Evolutionary conservation across 1,140 invertebrate genomes (phyloP), one percentile per base, ranked within the genome.

Genomic region (Pantala flavescens): DNA sequence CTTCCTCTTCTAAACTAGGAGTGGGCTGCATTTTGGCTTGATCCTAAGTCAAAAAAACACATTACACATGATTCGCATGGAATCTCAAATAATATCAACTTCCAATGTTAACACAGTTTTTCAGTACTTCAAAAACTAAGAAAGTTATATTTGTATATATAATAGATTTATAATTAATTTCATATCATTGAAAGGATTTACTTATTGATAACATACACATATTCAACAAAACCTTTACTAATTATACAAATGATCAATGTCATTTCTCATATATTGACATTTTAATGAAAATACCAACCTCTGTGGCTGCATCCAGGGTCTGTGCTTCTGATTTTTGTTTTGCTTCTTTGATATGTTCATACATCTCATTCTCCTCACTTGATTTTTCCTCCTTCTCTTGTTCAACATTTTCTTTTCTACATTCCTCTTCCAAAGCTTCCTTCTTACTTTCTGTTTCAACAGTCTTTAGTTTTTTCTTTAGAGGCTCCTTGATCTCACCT

Each of bases 311-410:
- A 81, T 90, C 89, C 74, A 88, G 78, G 23, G 85, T 85, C 76
- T 87, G 83, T 12, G 83, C 80, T 78, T 88, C 85, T 73, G 80
- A 77, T 11, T 83, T 87, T 36, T 89, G 88, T 75, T 91, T 89
- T 0, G 92, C 87, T 77, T 95, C 88, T 78, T 91, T 90, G 0
- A 97, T 89, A 81, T 97, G 95, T 82, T 97, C 90, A 82, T 91
- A 97, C 70, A 91, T 84, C 71, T 94, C 91, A 1, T 89, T 85
- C 28, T 87, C 85, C 63, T 81, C 79, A 9, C 86, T 79, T n/a
- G 14, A 19, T 19, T 72, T 78, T 76, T 74, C 78, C 7, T 83
- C 80, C n/a, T 83, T 82, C 16, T 85, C 82, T 19, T 86, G 82
- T 1, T 85, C 84, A 0, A 82, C 80, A 0, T 85, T 81, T 14